A percentile compares a stretch with the other conserved stretches of the same genome.
Evolutionary conservation across 2,797 vertebrate genomes (phyloP).

Genomic region (Ptychobarbus kaznakovi): DNA sequence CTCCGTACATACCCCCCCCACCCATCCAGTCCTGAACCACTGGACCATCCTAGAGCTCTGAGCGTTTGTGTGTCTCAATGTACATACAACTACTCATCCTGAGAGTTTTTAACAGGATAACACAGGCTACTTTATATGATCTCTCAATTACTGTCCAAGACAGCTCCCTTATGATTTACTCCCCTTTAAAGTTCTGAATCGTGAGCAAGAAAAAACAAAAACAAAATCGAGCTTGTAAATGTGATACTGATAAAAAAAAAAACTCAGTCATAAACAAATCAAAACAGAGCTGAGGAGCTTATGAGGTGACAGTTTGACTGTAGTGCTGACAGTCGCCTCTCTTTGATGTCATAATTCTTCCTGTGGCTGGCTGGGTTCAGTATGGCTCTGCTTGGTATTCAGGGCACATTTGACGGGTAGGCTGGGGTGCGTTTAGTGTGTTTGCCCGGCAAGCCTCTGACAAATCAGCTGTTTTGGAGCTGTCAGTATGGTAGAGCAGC

Average conservation of each 20-base stretch:
- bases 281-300: constrained; percentile 28
- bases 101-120: constrained; percentile 26
- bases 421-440: constrained; percentile 65
- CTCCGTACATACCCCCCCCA: too few relatives aligned
- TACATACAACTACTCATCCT: background rate
- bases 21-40: background rate
- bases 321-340: constrained; percentile 55
- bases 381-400: constrained; percentile 40
- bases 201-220: background rate
- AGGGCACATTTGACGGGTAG: constrained; percentile 62
- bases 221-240: constrained; percentile 24
- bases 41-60: background rate
- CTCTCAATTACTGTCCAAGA: constrained; percentile 25
- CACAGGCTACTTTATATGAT: constrained; percentile 15
- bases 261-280: constrained; percentile 53
- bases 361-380: constrained; percentile 41
- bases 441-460: constrained; percentile 63
- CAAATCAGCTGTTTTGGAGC: constrained; percentile 74
- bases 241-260: constrained; percentile 34
- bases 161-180: constrained; percentile 12
- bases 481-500: constrained; percentile 58
- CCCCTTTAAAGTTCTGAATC: constrained; percentile 6
- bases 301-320: constrained; percentile 61
- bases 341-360: constrained; percentile 68
- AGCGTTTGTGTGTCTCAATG: background rate